Conservation (phyloP, 2,888 invertebrate genomes). For the Caenorhabditis macrosperma region DNA sequence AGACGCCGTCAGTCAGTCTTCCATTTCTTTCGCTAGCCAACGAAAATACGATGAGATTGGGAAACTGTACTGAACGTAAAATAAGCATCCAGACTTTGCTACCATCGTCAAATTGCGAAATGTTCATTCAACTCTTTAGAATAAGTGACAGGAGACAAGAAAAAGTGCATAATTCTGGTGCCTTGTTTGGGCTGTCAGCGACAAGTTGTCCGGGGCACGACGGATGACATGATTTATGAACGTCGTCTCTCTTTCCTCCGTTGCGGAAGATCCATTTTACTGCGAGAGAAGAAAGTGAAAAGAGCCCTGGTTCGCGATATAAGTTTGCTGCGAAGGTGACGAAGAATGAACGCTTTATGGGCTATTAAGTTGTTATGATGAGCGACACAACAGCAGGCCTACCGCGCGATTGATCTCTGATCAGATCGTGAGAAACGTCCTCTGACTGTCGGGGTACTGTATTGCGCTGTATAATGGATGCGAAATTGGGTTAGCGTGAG, state of each 20-base stretch:
- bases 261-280: not conserved
- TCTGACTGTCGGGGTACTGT: conserved; percentile 5
- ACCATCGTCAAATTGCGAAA: not conserved
- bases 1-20: not conserved
- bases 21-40: not conserved
- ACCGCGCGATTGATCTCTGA: conserved; percentile 21
- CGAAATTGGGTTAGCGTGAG: not conserved
- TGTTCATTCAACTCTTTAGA: not conserved
- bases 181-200: not conserved
- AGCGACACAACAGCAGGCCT: not conserved
- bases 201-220: not conserved
- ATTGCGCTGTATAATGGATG: conserved; percentile 24
- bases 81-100: too few species aligned
- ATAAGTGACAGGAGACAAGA: not conserved
- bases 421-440: conserved; percentile 34
- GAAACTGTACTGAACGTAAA: too few species aligned
- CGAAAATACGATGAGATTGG: too few species aligned
- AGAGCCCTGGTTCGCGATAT: not conserved
- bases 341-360: not conserved
- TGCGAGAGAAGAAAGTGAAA: too few species aligned
- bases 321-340: not conserved
- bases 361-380: conserved; percentile 21
- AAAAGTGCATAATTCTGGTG: not conserved
- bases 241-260: not conserved
- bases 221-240: conserved; percentile 25